phyloP scores from a whole-genome alignment of 2,797 vertebrate species.

The Galago senegalensis region DNA sequence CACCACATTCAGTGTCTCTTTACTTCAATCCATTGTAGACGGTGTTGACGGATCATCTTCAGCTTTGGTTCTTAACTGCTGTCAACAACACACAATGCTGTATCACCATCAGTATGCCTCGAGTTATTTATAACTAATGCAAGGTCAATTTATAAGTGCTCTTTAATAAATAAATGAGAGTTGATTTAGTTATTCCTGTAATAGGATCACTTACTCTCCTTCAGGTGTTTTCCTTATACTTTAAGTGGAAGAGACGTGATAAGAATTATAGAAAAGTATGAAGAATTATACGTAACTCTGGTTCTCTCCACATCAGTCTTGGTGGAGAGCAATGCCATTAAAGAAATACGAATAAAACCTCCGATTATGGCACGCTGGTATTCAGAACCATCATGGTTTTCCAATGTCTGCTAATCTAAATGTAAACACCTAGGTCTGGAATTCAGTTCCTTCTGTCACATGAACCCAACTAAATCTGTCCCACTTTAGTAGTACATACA shows the following conservation, averaged over 20 bases:
- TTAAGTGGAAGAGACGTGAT: background rate
- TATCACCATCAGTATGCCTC: background rate
- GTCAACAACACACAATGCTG: background rate
- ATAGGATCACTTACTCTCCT: background rate
- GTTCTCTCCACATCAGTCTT: background rate
- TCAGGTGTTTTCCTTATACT: conserved; percentile 20
- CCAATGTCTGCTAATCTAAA: background rate
- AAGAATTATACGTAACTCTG: background rate
- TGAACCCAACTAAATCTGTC: background rate
- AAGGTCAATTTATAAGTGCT: background rate
- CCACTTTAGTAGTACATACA: background rate
- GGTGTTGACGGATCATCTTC: background rate
- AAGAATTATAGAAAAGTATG: background rate
- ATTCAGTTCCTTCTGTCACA: conserved; percentile 7
- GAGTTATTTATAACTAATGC: conserved; percentile 37
- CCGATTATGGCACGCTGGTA: background rate
- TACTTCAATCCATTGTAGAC: background rate
- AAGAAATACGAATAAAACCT: background rate
- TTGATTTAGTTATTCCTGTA: conserved; percentile 35
- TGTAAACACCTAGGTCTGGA: background rate
- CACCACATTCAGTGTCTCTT: background rate
- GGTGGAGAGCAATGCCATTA: conserved; percentile 1
- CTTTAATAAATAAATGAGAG: conserved; percentile 52
- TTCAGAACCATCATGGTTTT: conserved; percentile 14
- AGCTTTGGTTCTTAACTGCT: background rate